A percentile compares a stretch with the other conserved stretches of the same genome.
These are phyloP conservation scores for Hozukius guyotensis DNA, from an alignment of 2,797 vertebrate species.

Conservation along the genomic window DNA sequence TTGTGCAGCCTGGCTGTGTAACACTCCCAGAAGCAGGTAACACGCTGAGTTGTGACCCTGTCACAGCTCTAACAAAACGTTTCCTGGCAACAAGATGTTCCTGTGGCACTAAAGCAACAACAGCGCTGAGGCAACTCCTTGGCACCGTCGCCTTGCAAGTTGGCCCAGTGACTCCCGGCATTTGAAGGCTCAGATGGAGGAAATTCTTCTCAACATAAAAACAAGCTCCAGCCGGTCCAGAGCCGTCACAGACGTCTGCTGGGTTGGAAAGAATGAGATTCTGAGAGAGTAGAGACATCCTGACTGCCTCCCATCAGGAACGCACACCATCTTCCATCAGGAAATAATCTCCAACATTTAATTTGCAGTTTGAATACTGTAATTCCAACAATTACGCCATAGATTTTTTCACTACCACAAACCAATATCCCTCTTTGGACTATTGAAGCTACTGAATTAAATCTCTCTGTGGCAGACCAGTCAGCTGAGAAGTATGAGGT, in stretches of 20 bases:
- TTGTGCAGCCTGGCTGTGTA: conserved; percentile 3
- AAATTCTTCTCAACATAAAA: conserved; percentile 49
- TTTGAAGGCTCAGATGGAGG: conserved; percentile 44
- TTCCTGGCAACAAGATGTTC: conserved; percentile 50
- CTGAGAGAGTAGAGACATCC: conserved; percentile 37
- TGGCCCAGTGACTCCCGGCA: conserved; percentile 34
- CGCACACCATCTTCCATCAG: conserved; percentile 52
- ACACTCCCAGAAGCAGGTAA: conserved; percentile 39
- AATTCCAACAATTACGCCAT: conserved; percentile 62
- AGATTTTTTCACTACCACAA: conserved; percentile 51
- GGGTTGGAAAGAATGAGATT: conserved; percentile 64
- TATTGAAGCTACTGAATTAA: conserved; percentile 34
- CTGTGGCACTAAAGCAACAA: conserved; percentile 24
- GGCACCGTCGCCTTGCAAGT: conserved; percentile 13
- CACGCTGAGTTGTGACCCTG: neutral
- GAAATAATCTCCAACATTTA: conserved; percentile 59
- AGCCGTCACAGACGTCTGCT: conserved; percentile 40
- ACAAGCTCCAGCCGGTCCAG: conserved; percentile 24
- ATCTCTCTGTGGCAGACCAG: conserved; percentile 32
- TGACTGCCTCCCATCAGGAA: conserved; percentile 47
- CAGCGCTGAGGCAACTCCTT: conserved; percentile 48
- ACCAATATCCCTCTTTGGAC: conserved; percentile 53
- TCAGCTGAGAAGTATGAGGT: conserved; percentile 35
- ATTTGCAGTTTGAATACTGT: conserved; percentile 62
- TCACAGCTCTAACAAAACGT: conserved; percentile 27